These are phyloP conservation scores for Mormyrus iriodes DNA, from an alignment of 2,113 vertebrate genomes.

Conservation along the genomic window DNA sequence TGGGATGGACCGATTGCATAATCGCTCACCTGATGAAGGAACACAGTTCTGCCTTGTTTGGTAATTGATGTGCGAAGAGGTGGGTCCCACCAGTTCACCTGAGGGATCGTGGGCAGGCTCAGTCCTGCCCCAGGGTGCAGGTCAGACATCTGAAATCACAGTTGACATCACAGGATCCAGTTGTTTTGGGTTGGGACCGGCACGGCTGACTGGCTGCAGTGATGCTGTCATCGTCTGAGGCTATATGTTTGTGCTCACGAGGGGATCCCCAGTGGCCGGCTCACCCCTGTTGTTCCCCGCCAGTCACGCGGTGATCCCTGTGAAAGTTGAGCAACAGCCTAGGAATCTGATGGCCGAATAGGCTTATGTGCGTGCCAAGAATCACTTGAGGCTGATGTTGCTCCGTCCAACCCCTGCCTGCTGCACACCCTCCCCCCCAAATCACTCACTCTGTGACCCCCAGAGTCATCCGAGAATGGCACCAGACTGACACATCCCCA, in stretches of 20 bases:
- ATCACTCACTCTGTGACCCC: not conserved
- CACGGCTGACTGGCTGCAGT: not conserved
- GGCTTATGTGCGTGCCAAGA: constrained; percentile 32
- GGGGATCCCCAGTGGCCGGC: not conserved
- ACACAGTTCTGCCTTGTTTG: not conserved
- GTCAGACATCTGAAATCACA: constrained; percentile 19
- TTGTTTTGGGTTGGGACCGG: constrained; percentile 29
- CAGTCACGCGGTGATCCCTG: constrained; percentile 30
- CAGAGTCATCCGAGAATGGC: not conserved
- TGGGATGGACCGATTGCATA: not conserved
- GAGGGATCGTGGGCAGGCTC: constrained; percentile 12
- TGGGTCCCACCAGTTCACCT: too few relatives aligned
- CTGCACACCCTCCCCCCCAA: not conserved
- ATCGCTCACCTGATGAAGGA: not conserved
- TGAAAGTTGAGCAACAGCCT: constrained; percentile 40
- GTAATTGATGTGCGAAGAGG: not conserved
- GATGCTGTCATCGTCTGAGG: constrained; percentile 21
- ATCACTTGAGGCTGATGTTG: constrained; percentile 42
- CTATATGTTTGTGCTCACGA: not conserved
- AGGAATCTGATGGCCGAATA: constrained; percentile 38
- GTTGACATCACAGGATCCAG: constrained; percentile 53
- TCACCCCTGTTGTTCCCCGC: constrained; percentile 14
- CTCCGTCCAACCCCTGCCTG: not conserved
- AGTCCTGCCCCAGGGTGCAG: constrained; percentile 28
- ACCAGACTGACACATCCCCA: not conserved